Conservation (phyloP, 2,113 vertebrate genomes). For the Psilopsiagon aymara region DNA sequence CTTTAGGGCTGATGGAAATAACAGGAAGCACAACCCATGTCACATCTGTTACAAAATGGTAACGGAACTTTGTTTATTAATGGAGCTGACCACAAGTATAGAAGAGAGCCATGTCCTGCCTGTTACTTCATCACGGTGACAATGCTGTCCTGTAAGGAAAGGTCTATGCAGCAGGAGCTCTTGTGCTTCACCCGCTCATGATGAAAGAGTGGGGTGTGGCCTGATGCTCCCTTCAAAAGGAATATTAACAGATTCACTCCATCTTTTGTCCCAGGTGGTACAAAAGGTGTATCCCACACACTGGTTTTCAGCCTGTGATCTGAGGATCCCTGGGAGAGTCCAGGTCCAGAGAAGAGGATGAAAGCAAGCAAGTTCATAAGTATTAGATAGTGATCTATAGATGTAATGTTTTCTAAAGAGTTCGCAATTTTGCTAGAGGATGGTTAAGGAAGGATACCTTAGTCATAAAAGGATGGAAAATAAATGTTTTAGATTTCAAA, state of each 20-base stretch:
- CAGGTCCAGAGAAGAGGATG: background rate
- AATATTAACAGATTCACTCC: background rate
- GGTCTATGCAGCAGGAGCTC: background rate
- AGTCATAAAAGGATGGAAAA: conserved; percentile 12
- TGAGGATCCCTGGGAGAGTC: background rate
- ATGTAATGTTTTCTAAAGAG: background rate
- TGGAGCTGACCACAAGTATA: background rate
- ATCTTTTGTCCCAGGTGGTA: background rate
- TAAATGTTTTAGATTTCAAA: background rate
- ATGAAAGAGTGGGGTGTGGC: background rate
- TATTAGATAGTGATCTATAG: background rate
- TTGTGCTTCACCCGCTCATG: background rate
- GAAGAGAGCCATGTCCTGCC: background rate
- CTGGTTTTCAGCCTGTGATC: background rate
- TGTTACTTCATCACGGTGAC: background rate
- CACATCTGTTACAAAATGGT: background rate
- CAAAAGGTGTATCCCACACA: background rate
- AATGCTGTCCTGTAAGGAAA: background rate
- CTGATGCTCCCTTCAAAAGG: background rate
- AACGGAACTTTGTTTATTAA: background rate
- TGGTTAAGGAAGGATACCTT: background rate
- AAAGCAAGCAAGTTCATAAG: background rate
- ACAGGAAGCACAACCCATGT: background rate
- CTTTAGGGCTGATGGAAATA: background rate
- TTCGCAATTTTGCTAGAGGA: background rate